These are phyloP conservation scores for Bos taurus DNA, from an alignment of 2,113 vertebrate species.

Conservation along the genomic window ARS-UCD2.0 NC_037339.1:55684001-55684500, in stretches of 20 bases:
- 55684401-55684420: not conserved
- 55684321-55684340: not conserved
- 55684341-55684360: not conserved
- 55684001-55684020: not conserved
- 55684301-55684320: not conserved
- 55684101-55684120: not conserved
- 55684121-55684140: not conserved
- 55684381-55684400: not conserved
- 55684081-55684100: not conserved
- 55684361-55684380: not conserved
- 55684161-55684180: not conserved
- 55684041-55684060: not conserved
- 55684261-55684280: not conserved
- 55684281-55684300: not conserved
- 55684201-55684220: not conserved
- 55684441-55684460: fast-evolving
- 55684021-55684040: not conserved
- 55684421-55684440: not conserved
- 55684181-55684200: not conserved
- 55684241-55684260: not conserved
- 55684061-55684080: not conserved
- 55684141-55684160: not conserved
- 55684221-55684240: not conserved
- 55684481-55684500: not conserved
- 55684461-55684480: not conserved